Evolutionary conservation across 2,888 invertebrate genomes (phyloP).

Genomic region (Agrotis exclamationis): DNA sequence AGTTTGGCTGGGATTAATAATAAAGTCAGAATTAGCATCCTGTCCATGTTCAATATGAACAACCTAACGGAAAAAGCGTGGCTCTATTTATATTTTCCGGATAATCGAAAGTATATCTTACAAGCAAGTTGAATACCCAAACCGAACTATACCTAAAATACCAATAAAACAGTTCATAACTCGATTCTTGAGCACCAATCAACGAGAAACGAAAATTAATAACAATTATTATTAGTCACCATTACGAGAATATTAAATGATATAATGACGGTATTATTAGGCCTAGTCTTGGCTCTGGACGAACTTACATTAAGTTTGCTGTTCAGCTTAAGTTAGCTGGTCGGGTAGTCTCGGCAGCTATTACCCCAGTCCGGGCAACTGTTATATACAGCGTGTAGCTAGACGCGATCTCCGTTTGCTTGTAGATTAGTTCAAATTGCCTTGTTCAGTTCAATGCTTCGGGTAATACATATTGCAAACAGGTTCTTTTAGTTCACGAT

Average conservation of each 20-base stretch:
- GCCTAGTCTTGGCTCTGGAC: constrained; percentile 68
- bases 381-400: constrained; percentile 58
- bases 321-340: constrained; percentile 77
- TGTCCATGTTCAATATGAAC: background rate
- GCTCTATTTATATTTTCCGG: background rate
- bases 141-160: background rate
- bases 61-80: background rate
- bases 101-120: constrained; percentile 26
- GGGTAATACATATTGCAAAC: constrained; percentile 78
- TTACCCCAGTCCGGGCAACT: constrained; percentile 61
- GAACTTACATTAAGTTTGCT: constrained; percentile 82
- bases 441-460: constrained; percentile 76
- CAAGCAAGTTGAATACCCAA: constrained; percentile 15
- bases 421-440: constrained; percentile 79
- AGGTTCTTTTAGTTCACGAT: constrained; percentile 68
- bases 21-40: background rate
- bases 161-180: constrained; percentile 6
- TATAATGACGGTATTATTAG: constrained; percentile 72
- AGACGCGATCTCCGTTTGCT: constrained; percentile 69
- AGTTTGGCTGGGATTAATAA: too few relatives aligned
- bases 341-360: constrained; percentile 68
- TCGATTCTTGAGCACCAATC: constrained; percentile 20
- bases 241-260: constrained; percentile 56
- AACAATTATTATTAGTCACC: constrained; percentile 46
- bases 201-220: constrained; percentile 36